phyloP scores from a whole-genome alignment of 2,888 invertebrate genomes.

The Drosophila formosana region DNA sequence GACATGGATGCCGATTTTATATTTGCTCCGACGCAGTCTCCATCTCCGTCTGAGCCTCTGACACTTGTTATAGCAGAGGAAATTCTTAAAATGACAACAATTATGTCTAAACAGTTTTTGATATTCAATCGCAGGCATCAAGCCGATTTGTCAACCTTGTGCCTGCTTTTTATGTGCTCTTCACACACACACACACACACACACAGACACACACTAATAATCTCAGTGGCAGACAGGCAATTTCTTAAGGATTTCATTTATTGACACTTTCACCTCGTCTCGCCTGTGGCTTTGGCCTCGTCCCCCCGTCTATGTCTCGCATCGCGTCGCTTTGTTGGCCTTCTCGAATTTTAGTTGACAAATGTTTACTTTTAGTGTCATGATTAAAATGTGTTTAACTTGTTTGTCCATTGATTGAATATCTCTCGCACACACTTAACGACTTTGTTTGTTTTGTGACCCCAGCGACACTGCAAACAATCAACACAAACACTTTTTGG shows the following conservation, averaged over 20 bases:
- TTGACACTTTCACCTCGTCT: slow-evolving; percentile 74
- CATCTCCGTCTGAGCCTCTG: slow-evolving; percentile 1
- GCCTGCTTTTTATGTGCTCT: slow-evolving; percentile 49
- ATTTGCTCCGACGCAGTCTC: slow-evolving; percentile 24
- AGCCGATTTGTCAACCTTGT: slow-evolving; percentile 51
- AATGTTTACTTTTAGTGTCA: slow-evolving; percentile 73
- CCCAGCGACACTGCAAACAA: slow-evolving; percentile 28
- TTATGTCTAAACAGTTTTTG: slow-evolving; percentile 73
- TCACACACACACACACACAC: slow-evolving; percentile 9
- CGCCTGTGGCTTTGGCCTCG: slow-evolving; percentile 48
- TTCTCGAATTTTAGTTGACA: slow-evolving; percentile 64
- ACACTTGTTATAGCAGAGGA: slow-evolving; percentile 14
- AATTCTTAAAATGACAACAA: slow-evolving; percentile 68
- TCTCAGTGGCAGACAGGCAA: slow-evolving; percentile 68
- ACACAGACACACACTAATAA: slow-evolving; percentile 1
- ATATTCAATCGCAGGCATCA: slow-evolving; percentile 63
- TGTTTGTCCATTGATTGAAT: slow-evolving; percentile 77
- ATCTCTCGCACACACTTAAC: slow-evolving; percentile 31
- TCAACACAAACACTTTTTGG: slow-evolving; percentile 26
- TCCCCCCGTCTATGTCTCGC: slow-evolving; percentile 7
- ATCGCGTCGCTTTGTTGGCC: slow-evolving; percentile 22
- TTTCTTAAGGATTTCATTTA: slow-evolving; percentile 81
- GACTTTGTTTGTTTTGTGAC: slow-evolving; percentile 30
- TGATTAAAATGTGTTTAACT: slow-evolving; percentile 82
- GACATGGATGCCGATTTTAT: slow-evolving; percentile 26